Evolutionary conservation across 2,113 vertebrate genomes (phyloP).

Genomic region (Anguilla japonica): DNA sequence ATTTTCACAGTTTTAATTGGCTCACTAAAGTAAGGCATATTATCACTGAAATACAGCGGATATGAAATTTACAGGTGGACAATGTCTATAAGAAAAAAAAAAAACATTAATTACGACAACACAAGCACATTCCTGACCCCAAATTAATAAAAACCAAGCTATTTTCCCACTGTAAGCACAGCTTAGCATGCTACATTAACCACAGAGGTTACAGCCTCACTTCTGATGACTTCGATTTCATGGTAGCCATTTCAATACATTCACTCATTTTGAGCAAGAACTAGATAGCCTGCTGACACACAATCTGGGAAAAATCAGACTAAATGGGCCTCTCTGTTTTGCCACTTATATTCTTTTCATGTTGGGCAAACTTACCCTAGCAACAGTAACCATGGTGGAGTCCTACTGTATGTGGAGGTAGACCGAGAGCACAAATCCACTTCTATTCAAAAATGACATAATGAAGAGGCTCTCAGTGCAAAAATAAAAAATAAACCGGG

Average conservation of each 20-base stretch:
- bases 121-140: neutral
- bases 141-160: neutral
- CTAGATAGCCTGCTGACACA: neutral
- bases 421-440: neutral
- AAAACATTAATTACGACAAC: neutral
- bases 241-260: neutral
- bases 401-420: neutral
- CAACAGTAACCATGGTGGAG: conserved; percentile 3
- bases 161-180: neutral
- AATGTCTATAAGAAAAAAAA: neutral
- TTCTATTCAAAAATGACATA: neutral
- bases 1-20: neutral
- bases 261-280: neutral
- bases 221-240: neutral
- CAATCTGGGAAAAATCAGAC: neutral
- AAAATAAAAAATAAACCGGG: neutral
- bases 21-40: neutral
- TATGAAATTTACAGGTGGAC: neutral
- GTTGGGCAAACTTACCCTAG: neutral
- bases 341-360: neutral
- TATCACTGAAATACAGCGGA: neutral
- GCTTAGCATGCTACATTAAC: neutral
- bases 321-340: neutral
- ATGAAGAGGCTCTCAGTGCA: neutral
- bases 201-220: neutral